A percentile compares a stretch with the other conserved stretches of the same genome.
Evolutionary conservation across 2,888 invertebrate species (phyloP).

Genomic region (Aromia moschata): DNA sequence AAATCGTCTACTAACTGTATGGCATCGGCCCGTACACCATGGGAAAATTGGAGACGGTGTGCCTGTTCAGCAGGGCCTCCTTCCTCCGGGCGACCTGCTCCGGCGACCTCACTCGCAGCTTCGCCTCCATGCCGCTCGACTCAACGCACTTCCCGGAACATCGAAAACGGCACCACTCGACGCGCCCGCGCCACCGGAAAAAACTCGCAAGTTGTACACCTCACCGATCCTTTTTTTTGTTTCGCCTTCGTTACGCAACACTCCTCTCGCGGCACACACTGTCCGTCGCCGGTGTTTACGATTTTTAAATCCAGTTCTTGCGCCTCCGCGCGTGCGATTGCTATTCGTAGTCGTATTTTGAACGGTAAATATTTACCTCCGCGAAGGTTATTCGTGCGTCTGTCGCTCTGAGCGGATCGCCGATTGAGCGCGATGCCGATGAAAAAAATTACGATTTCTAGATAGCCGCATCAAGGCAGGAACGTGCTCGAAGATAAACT

Average conservation of each 20-base stretch:
- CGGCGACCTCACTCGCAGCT: slow-evolving; percentile 54
- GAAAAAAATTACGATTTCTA: too few relatives aligned
- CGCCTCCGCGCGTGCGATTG: slow-evolving; percentile 6
- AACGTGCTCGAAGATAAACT: too few relatives aligned
- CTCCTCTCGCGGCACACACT: slow-evolving; percentile 12
- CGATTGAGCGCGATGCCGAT: too few relatives aligned
- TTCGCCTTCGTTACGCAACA: neutral
- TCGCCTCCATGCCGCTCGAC: slow-evolving; percentile 43
- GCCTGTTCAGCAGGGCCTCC: slow-evolving; percentile 52
- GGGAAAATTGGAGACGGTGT: slow-evolving; percentile 70
- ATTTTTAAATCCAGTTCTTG: neutral
- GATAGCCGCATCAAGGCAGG: too few relatives aligned
- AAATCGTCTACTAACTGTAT: slow-evolving; percentile 73
- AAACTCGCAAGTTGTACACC: too few relatives aligned
- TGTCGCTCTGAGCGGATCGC: neutral
- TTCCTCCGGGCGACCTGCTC: slow-evolving; percentile 49
- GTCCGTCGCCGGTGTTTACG: neutral
- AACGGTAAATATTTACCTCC: slow-evolving; percentile 22
- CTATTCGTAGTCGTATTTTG: slow-evolving; percentile 1
- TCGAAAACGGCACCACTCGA: neutral
- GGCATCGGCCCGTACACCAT: slow-evolving; percentile 79
- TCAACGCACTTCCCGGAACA: neutral
- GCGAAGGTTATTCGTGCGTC: slow-evolving; percentile 17
- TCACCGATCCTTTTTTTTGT: neutral
- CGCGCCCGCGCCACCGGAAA: too few relatives aligned